These are phyloP conservation scores for Ascidia mentula DNA, from an alignment of 23 tunicate species.

Conservation along the genomic window DNA sequence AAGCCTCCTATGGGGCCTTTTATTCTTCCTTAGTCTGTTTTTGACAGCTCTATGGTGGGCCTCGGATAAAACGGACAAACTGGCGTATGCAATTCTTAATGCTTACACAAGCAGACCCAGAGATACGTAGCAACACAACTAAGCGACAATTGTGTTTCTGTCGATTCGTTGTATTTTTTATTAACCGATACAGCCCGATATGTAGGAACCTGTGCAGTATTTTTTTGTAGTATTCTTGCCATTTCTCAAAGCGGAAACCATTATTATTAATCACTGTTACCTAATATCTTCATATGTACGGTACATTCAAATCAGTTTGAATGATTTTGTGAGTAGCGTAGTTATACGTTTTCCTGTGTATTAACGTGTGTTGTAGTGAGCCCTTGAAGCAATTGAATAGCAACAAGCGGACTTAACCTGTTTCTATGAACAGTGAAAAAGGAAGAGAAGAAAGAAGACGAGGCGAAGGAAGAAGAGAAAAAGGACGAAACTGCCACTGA, in stretches of 20 bases:
- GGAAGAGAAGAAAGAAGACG: conserved; percentile 13
- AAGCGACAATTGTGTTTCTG: neutral
- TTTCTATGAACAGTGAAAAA: conserved; percentile 1
- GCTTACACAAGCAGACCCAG: conserved; percentile 14
- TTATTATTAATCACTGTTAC: too few species aligned
- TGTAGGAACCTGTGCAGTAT: too few species aligned
- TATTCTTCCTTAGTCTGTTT: conserved; percentile 75
- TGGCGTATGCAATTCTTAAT: conserved; percentile 41
- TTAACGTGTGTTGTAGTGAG: too few species aligned
- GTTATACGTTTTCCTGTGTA: neutral
- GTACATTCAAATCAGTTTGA: neutral
- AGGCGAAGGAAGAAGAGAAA: conserved; percentile 23
- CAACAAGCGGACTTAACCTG: too few species aligned
- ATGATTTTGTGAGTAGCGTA: conserved; percentile 6
- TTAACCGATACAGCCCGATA: too few species aligned
- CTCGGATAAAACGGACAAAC: conserved; percentile 76
- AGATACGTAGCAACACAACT: neutral
- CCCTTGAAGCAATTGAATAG: too few species aligned
- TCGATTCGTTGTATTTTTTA: too few species aligned
- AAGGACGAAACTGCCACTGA: neutral
- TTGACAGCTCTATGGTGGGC: conserved; percentile 90
- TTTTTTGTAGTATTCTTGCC: too few species aligned
- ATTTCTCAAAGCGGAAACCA: too few species aligned
- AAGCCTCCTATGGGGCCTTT: conserved; percentile 73
- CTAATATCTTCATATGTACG: neutral